phyloP scores from a whole-genome alignment of 2,888 invertebrate genomes.

The Biston stratarius region DNA sequence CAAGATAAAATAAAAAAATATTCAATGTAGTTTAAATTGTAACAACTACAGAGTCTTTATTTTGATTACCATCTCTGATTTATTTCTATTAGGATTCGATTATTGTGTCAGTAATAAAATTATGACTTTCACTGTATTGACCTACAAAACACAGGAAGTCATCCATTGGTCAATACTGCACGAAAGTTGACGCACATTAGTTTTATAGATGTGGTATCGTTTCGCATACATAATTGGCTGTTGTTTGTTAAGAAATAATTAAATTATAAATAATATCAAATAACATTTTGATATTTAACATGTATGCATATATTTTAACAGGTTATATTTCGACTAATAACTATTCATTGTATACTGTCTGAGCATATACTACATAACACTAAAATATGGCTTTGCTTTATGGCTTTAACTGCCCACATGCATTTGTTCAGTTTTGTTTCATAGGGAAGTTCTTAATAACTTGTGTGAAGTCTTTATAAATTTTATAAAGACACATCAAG shows the following conservation, averaged over 20 bases:
- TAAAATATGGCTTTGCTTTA: no score
- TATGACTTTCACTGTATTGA: conserved; percentile 30
- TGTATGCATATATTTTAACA: no score
- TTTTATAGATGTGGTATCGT: conserved; percentile 18
- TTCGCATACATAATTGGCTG: conserved; percentile 22
- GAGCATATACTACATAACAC: no score
- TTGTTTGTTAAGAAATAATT: conserved; percentile 5
- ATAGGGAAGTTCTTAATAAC: no score
- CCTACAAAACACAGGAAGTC: conserved; percentile 27
- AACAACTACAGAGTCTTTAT: not conserved
- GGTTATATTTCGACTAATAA: no score
- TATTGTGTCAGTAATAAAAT: not conserved
- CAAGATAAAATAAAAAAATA: not conserved
- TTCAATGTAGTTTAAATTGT: not conserved
- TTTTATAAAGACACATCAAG: no score
- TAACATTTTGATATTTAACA: not conserved
- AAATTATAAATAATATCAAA: not conserved
- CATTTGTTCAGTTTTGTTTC: no score
- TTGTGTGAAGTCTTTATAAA: no score
- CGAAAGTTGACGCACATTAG: conserved; percentile 27
- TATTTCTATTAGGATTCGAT: not conserved
- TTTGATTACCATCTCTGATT: not conserved
- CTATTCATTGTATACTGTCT: no score
- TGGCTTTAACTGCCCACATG: no score
- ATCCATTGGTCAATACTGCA: conserved; percentile 16